Evolutionary conservation across 2,888 invertebrate species (phyloP).

Genomic region (Phragmatobia fuliginosa): DNA sequence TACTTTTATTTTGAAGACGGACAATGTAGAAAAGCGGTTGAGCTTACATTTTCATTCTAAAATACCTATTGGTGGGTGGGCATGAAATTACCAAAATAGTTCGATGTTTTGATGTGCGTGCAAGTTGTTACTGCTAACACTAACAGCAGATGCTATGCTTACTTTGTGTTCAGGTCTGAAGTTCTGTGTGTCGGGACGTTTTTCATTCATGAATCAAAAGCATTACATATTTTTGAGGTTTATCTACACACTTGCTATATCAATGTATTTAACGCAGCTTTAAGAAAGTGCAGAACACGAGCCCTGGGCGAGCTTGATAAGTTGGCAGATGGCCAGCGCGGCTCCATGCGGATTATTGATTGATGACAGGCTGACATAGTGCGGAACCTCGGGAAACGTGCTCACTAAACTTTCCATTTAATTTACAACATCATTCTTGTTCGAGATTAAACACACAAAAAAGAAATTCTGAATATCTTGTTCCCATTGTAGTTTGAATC

Average conservation of each 20-base stretch:
- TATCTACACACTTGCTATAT: background rate
- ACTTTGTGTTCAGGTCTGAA: background rate
- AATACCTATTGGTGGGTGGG: no score
- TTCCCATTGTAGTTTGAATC: no score
- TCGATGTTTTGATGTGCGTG: background rate
- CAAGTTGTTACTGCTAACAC: background rate
- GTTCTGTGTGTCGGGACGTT: no score
- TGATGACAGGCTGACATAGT: constrained; percentile 48
- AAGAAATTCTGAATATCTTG: no score
- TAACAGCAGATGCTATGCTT: background rate
- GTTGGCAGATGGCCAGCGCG: constrained; percentile 56
- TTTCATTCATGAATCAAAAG: background rate
- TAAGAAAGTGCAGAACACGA: constrained; percentile 4
- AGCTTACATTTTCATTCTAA: no score
- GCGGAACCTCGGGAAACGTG: constrained; percentile 28
- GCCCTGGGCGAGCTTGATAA: constrained; percentile 28
- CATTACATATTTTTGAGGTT: background rate
- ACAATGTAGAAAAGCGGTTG: no score
- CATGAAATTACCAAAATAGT: background rate
- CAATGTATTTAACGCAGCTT: background rate
- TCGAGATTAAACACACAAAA: no score
- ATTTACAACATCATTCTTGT: background rate
- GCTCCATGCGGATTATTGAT: constrained; percentile 60
- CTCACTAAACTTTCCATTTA: constrained; percentile 12
- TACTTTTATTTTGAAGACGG: no score